phyloP scores from a whole-genome alignment of 2,113 vertebrate species.

The Alectura lathami region DNA sequence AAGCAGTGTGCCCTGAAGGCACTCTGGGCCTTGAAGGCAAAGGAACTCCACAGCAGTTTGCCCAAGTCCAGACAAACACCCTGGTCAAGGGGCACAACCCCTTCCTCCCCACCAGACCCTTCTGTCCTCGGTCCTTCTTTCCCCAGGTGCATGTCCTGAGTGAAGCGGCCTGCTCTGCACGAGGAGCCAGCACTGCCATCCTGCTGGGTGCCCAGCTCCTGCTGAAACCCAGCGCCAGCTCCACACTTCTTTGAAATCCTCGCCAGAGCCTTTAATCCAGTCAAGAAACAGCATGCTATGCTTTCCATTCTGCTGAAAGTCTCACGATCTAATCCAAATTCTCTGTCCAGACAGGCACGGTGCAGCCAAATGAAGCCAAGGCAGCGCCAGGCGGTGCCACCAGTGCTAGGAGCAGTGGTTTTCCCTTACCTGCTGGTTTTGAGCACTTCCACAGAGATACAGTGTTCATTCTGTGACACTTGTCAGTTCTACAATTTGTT shows the following conservation, averaged over 20 bases:
- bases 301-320: not conserved
- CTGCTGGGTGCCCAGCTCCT: not conserved
- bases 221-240: not conserved
- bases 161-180: not conserved
- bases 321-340: not conserved
- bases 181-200: not conserved
- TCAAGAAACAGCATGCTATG: constrained; percentile 36
- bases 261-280: constrained; percentile 16
- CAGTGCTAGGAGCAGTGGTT: not conserved
- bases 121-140: not conserved
- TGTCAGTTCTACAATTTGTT: not conserved
- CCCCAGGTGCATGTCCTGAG: not conserved
- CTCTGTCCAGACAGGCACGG: not conserved
- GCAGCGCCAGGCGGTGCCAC: not conserved
- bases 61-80: not conserved
- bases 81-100: not conserved
- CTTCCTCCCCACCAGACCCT: not conserved
- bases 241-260: constrained; percentile 20
- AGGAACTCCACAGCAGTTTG: not conserved
- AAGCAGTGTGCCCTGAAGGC: not conserved
- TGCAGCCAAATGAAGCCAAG: not conserved
- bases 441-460: not conserved
- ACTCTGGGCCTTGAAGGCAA: too few relatives aligned
- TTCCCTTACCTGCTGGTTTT: not conserved
- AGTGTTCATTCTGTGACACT: not conserved